Percentiles rank a stretch among this genome's conserved stretches.
phyloP scores from a whole-genome alignment of 2,797 vertebrate species.

The Atherinosoma microstoma region DNA sequence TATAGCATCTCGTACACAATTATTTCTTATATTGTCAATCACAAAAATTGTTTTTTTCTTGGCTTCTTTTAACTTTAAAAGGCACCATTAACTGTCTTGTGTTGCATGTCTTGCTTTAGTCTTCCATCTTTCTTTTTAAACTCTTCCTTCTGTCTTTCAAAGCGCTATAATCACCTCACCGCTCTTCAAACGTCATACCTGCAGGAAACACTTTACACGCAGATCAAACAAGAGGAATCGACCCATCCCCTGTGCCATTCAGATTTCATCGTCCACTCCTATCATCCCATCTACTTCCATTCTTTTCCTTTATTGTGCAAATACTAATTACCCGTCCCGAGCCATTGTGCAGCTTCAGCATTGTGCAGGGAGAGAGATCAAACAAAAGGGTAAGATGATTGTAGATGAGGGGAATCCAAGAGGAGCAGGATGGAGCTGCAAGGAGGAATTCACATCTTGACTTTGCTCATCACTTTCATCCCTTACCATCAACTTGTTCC shows the following conservation, averaged over 20 bases:
- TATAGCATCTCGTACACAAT: not conserved
- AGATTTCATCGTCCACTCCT: not conserved
- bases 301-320: slow-evolving; percentile 18
- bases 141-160: not conserved
- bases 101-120: not conserved
- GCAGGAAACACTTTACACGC: slow-evolving; percentile 20
- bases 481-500: slow-evolving; percentile 26
- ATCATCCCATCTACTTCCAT: slow-evolving; percentile 1
- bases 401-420: slow-evolving; percentile 12
- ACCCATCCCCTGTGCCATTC: slow-evolving; percentile 15
- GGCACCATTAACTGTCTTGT: not conserved
- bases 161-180: slow-evolving; percentile 31
- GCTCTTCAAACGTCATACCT: slow-evolving; percentile 35
- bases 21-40: not conserved
- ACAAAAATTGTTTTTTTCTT: not conserved
- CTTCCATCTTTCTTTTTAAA: not conserved
- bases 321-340: slow-evolving; percentile 49
- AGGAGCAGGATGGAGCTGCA: slow-evolving; percentile 24
- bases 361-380: slow-evolving; percentile 34
- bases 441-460: slow-evolving; percentile 46
- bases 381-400: slow-evolving; percentile 35
- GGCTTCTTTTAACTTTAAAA: not conserved
- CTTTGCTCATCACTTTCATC: slow-evolving; percentile 51
- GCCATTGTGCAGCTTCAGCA: slow-evolving; percentile 1
- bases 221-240: slow-evolving; percentile 38